Evolutionary conservation across 2,113 vertebrate genomes (phyloP).

Genomic region (Oryzias curvinotus): DNA sequence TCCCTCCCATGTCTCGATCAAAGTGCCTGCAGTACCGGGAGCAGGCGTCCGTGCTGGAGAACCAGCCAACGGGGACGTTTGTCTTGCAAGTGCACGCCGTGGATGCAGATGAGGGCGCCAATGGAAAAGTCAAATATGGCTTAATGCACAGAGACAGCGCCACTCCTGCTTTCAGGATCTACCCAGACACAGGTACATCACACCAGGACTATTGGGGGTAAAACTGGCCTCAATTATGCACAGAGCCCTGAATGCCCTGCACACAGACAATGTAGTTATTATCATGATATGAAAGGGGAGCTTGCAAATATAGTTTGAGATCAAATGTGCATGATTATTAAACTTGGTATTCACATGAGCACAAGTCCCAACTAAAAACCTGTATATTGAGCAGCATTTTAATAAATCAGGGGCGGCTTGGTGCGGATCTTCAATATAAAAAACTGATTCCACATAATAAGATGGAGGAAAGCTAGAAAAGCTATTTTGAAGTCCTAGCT

Average conservation of each 20-base stretch:
- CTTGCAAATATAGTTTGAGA: background rate
- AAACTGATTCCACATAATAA: constrained; percentile 10
- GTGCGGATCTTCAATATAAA: background rate
- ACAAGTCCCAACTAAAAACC: constrained; percentile 14
- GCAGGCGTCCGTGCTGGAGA: constrained; percentile 85
- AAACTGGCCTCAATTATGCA: constrained; percentile 40
- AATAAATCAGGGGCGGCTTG: background rate
- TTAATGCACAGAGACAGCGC: constrained; percentile 87
- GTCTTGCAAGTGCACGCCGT: constrained; percentile 86
- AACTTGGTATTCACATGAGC: constrained; percentile 5
- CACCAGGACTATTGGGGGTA: constrained; percentile 28
- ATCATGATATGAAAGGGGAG: constrained; percentile 11
- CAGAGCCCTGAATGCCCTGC: background rate
- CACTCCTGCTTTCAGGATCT: constrained; percentile 84
- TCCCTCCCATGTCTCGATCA: constrained; percentile 15
- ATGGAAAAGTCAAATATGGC: constrained; percentile 88
- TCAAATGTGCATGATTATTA: constrained; percentile 9
- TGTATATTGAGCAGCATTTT: background rate
- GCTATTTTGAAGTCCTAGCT: constrained; percentile 21
- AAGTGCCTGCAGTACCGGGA: constrained; percentile 88
- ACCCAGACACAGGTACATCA: constrained; percentile 86
- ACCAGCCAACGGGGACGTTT: constrained; percentile 86
- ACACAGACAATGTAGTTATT: constrained; percentile 16
- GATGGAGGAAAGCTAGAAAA: constrained; percentile 1
- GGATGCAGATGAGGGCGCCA: constrained; percentile 88